phyloP scores from a whole-genome alignment of 2,797 vertebrate species.

The Phalanger gymnotis region DNA sequence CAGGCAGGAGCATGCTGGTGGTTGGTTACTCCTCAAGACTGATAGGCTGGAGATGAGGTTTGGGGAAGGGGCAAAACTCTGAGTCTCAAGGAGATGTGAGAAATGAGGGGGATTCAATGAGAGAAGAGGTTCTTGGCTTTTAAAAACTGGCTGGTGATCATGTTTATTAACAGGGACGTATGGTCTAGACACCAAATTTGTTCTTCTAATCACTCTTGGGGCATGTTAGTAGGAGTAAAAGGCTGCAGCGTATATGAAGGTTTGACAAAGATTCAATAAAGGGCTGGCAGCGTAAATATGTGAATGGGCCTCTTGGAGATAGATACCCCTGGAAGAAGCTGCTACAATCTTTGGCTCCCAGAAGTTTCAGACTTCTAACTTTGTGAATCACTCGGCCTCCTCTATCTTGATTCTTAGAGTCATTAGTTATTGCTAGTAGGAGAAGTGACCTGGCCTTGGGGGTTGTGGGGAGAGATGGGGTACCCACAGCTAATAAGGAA shows the following conservation, averaged over 20 bases:
- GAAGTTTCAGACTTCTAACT: neutral
- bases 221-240: slow-evolving; percentile 30
- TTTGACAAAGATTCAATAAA: slow-evolving; percentile 23
- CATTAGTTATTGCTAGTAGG: neutral
- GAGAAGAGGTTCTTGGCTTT: neutral
- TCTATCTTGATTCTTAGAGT: neutral
- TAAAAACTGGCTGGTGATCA: fast-evolving
- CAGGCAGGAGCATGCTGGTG: neutral
- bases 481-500: neutral
- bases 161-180: slow-evolving; percentile 38
- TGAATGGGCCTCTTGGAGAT: neutral
- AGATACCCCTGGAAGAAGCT: neutral
- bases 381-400: neutral
- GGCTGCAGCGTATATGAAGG: neutral
- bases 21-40: neutral
- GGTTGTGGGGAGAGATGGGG: neutral
- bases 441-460: neutral
- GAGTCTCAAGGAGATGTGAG: neutral
- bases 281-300: slow-evolving; percentile 31
- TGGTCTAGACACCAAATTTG: slow-evolving; percentile 5
- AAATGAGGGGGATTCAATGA: neutral
- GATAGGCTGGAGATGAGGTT: neutral
- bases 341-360: neutral
- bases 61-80: neutral
- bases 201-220: slow-evolving; percentile 36